phyloP scores from a whole-genome alignment of 2,113 vertebrate species.

The Perca schrenkii region DNA sequence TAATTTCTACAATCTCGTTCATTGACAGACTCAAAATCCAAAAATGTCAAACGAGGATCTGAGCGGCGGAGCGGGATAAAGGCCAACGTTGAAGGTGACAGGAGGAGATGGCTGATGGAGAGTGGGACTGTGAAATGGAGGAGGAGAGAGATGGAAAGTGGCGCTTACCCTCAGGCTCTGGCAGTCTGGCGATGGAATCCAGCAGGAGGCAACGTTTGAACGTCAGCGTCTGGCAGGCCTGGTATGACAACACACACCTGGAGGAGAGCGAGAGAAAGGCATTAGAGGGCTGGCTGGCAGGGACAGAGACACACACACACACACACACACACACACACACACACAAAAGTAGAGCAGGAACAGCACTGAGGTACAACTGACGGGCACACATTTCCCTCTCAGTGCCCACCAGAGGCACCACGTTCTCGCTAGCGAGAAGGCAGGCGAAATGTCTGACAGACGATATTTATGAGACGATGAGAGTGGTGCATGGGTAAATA shows the following conservation, averaged over 20 bases:
- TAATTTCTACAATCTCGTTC: constrained; percentile 23
- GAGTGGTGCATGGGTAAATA: constrained; percentile 74
- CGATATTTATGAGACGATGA: constrained; percentile 60
- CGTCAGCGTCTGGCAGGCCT: constrained; percentile 94
- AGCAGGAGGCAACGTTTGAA: constrained; percentile 95
- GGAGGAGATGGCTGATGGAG: constrained; percentile 75
- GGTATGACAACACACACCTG: constrained; percentile 97
- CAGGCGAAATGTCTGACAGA: constrained; percentile 46
- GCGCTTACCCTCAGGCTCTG: constrained; percentile 91
- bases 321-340: constrained; percentile 8
- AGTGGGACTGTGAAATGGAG: constrained; percentile 47
- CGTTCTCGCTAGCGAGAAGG: constrained; percentile 18
- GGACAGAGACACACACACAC: constrained; percentile 22
- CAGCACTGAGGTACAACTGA: constrained; percentile 41
- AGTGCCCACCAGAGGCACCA: constrained; percentile 67
- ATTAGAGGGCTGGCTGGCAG: constrained; percentile 61
- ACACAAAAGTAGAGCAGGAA: constrained; percentile 50
- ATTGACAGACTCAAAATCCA: background rate
- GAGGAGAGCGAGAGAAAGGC: constrained; percentile 64
- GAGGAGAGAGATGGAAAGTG: constrained; percentile 67
- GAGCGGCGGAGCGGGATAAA: constrained; percentile 30
- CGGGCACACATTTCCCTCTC: constrained; percentile 48
- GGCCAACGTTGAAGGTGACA: constrained; percentile 71
- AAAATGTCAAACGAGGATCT: constrained; percentile 37
- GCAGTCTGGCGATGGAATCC: constrained; percentile 92